phyloP scores from a whole-genome alignment of 2,113 vertebrate species.

The Stomatorhinus ivindoensis region DNA sequence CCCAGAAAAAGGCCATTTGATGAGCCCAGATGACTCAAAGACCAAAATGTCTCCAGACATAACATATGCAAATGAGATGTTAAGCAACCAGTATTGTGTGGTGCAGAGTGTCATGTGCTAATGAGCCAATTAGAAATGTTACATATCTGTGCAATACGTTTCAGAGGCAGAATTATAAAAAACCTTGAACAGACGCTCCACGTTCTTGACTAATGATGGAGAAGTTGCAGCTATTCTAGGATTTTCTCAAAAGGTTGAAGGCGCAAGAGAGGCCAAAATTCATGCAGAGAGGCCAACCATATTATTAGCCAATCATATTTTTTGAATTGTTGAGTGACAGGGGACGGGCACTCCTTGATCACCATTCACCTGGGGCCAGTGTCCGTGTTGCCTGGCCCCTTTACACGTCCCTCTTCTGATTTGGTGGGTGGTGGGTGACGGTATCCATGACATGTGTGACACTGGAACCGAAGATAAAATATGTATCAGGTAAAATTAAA shows the following conservation, averaged over 20 bases:
- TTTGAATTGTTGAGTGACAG: not conserved
- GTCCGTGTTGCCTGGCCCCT: not conserved
- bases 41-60: constrained; percentile 66
- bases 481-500: not conserved
- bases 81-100: constrained; percentile 58
- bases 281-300: not conserved
- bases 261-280: not conserved
- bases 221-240: constrained; percentile 38
- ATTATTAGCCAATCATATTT: not conserved
- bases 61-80: constrained; percentile 67
- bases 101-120: constrained; percentile 65
- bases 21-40: constrained; percentile 60
- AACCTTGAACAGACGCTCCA: constrained; percentile 31
- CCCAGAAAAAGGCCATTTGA: constrained; percentile 52
- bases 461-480: not conserved
- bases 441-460: not conserved
- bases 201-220: constrained; percentile 58
- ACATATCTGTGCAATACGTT: not conserved
- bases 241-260: not conserved
- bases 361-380: not conserved
- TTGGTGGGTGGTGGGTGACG: not conserved
- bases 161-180: not conserved
- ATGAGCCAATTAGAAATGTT: constrained; percentile 62
- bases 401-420: not conserved
- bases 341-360: not conserved